phyloP scores from a whole-genome alignment of 2,888 invertebrate species.

The Temnothorax rugatulus region DNA sequence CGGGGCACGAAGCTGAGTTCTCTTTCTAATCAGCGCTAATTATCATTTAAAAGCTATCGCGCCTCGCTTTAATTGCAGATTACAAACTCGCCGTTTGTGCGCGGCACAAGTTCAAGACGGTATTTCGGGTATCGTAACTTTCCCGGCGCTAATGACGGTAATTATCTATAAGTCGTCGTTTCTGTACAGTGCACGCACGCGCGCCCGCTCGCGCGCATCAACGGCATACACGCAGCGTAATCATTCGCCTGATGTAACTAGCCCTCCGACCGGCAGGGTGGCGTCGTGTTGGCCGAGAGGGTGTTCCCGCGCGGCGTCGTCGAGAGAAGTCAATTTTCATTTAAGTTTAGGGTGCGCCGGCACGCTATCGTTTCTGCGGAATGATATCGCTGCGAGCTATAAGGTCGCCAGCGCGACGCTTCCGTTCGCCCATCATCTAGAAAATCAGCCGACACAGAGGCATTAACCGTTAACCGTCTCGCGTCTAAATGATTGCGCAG shows the following conservation, averaged over 20 bases:
- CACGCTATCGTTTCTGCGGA: constrained; percentile 81
- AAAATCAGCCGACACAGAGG: constrained; percentile 14
- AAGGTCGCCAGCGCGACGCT: constrained; percentile 58
- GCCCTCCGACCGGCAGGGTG: constrained; percentile 58
- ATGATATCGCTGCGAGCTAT: constrained; percentile 74
- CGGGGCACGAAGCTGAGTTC: not conserved
- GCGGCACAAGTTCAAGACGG: constrained; percentile 55
- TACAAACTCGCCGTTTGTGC: constrained; percentile 47
- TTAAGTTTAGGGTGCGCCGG: constrained; percentile 79
- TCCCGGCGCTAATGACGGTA: constrained; percentile 67
- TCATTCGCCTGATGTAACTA: constrained; percentile 73
- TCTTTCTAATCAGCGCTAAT: constrained; percentile 46
- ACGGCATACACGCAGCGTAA: constrained; percentile 51
- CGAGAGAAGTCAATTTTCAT: constrained; percentile 81
- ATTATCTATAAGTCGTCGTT: constrained; percentile 58
- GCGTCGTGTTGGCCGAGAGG: constrained; percentile 67
- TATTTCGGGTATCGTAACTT: constrained; percentile 55
- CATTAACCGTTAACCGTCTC: not conserved
- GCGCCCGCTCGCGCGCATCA: constrained; percentile 45
- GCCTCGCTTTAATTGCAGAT: constrained; percentile 34
- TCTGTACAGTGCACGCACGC: not conserved
- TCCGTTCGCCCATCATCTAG: constrained; percentile 33
- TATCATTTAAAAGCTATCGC: constrained; percentile 44
- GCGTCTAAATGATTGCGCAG: not conserved
- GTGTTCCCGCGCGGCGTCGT: constrained; percentile 65